Percentiles rank a stretch among this genome's conserved stretches.
phyloP scores from a whole-genome alignment of 2,797 vertebrate genomes.

The Eptatretus atami region DNA sequence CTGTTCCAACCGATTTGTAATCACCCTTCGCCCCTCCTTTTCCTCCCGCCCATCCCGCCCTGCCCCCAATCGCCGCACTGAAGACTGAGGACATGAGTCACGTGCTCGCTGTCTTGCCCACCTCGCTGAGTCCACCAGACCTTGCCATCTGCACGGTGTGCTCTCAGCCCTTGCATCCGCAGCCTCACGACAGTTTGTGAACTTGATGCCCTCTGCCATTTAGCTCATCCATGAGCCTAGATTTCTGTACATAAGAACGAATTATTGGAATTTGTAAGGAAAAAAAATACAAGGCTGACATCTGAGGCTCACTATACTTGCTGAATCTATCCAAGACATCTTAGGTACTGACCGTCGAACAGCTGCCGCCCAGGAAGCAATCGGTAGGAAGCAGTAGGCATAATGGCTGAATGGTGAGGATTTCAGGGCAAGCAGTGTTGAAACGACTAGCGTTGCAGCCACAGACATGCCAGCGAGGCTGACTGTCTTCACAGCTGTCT shows the following conservation, averaged over 20 bases:
- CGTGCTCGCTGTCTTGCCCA: no score
- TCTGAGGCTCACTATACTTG: not conserved
- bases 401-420: constrained; percentile 56
- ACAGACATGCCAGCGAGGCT: no score
- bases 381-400: constrained; percentile 54
- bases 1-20: no score
- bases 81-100: no score
- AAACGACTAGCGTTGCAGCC: constrained; percentile 14
- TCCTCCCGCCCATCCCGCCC: no score
- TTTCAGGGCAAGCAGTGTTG: constrained; percentile 41
- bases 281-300: no score
- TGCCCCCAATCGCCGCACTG: no score
- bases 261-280: not conserved
- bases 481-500: no score
- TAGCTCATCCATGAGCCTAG: no score
- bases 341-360: constrained; percentile 45
- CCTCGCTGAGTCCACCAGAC: no score
- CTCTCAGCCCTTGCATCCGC: not conserved
- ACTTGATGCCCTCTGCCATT: not conserved
- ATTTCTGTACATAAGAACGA: not conserved
- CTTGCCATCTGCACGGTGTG: no score
- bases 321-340: not conserved
- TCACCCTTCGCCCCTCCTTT: no score
- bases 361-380: constrained; percentile 53
- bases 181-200: not conserved